A percentile compares a stretch with the other conserved stretches of the same genome.
phyloP scores from a whole-genome alignment of 2,797 vertebrate genomes.

The Syngnathus acus region DNA sequence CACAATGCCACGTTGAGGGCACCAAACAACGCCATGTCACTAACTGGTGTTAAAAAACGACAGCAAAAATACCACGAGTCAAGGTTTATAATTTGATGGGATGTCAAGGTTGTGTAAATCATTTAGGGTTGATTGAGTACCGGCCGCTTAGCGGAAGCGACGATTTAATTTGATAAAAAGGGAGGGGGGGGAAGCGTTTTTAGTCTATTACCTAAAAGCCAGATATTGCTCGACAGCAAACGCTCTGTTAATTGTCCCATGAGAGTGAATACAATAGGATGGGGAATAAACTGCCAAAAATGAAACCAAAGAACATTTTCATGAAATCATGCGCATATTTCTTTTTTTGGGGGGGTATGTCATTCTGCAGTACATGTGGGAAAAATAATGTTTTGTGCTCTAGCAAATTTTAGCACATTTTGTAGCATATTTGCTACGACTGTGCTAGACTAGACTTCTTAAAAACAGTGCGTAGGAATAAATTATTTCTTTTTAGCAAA shows the following conservation, averaged over 20 bases:
- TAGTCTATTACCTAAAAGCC: slow-evolving; percentile 25
- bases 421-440: too few species aligned
- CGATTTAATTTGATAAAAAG: slow-evolving; percentile 25
- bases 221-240: background rate
- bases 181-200: slow-evolving; percentile 11
- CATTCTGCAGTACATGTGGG: background rate
- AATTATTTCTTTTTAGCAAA: background rate
- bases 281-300: too few species aligned
- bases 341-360: too few species aligned
- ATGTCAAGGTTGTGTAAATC: slow-evolving; percentile 36
- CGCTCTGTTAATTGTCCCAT: background rate
- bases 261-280: background rate
- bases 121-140: slow-evolving; percentile 30
- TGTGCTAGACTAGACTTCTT: too few species aligned
- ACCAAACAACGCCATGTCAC: background rate
- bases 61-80: slow-evolving; percentile 15
- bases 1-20: background rate
- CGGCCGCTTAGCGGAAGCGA: slow-evolving; percentile 25
- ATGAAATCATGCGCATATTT: too few species aligned
- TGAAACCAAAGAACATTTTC: too few species aligned
- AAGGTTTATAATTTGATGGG: slow-evolving; percentile 14
- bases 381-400: background rate
- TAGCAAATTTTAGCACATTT: background rate
- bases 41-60: background rate
- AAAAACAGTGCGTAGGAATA: background rate